phyloP scores from a whole-genome alignment of 1,140 invertebrate species.

The Goniozus legneri region DNA sequence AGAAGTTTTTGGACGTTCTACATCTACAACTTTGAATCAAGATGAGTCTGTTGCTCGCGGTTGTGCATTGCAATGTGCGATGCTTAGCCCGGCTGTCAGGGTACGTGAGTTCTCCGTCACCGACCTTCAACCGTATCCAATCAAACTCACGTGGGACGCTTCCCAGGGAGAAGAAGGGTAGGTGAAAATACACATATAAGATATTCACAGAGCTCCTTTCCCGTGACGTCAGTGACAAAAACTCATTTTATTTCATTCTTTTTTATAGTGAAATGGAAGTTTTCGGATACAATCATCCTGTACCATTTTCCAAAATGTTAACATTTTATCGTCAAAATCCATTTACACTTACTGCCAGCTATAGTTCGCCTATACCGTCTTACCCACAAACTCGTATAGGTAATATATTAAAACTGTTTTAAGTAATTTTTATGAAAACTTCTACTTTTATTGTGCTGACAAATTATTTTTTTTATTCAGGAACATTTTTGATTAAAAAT shows the following conservation, averaged over 20 bases:
- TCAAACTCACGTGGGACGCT: slow-evolving; percentile 83
- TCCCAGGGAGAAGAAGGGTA: slow-evolving; percentile 66
- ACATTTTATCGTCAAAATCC: slow-evolving; percentile 88
- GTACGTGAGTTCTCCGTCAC: slow-evolving; percentile 92
- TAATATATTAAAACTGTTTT: slow-evolving; percentile 38
- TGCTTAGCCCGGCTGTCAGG: slow-evolving; percentile 92
- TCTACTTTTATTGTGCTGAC: not conserved
- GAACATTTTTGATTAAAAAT: slow-evolving; percentile 79
- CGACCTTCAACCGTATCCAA: slow-evolving; percentile 89
- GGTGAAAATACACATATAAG: slow-evolving; percentile 19
- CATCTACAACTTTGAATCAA: slow-evolving; percentile 95
- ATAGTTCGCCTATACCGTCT: slow-evolving; percentile 66
- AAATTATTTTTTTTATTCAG: slow-evolving; percentile 48
- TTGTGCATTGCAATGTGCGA: slow-evolving; percentile 94
- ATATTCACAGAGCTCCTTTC: not conserved
- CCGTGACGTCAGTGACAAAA: too few species aligned
- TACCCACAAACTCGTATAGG: slow-evolving; percentile 80
- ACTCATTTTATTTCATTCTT: slow-evolving; percentile 15
- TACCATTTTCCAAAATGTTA: slow-evolving; percentile 91
- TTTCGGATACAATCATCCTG: slow-evolving; percentile 82
- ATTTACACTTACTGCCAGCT: slow-evolving; percentile 82
- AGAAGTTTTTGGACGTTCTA: slow-evolving; percentile 78
- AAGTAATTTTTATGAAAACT: slow-evolving; percentile 9
- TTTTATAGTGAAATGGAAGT: slow-evolving; percentile 69
- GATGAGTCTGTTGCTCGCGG: slow-evolving; percentile 96